phyloP scores from a whole-genome alignment of 1,140 invertebrate genomes.

The Goniozus legneri region DNA sequence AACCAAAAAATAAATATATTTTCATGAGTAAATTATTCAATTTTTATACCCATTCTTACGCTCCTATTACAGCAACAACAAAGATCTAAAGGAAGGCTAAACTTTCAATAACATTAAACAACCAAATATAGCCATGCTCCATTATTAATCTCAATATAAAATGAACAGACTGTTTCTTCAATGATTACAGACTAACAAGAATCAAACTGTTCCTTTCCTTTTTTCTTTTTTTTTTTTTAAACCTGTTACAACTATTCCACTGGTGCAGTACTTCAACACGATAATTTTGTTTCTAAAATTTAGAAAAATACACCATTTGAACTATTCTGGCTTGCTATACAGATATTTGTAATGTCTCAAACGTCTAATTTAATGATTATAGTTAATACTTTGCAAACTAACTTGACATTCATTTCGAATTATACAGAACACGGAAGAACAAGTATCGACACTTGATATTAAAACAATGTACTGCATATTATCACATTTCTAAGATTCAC shows the following conservation, averaged over 20 bases:
- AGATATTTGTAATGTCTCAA: too few relatives aligned
- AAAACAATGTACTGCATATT: too few relatives aligned
- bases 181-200: conserved; percentile 15
- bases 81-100: conserved; percentile 28
- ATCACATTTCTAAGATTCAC: too few relatives aligned
- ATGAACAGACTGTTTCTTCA: conserved; percentile 16
- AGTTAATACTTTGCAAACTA: too few relatives aligned
- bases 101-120: conserved; percentile 29
- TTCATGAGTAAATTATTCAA: conserved; percentile 2
- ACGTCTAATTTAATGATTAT: too few relatives aligned
- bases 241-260: too few relatives aligned
- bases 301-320: conserved; percentile 47
- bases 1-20: too few relatives aligned
- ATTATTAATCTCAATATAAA: conserved; percentile 24
- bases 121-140: conserved; percentile 14
- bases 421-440: too few relatives aligned
- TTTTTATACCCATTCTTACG: background rate
- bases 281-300: conserved; percentile 37
- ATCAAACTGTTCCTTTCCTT: background rate
- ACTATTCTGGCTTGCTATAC: conserved; percentile 36
- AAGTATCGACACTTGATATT: too few relatives aligned
- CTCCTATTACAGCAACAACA: conserved; percentile 4
- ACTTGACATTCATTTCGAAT: too few relatives aligned
- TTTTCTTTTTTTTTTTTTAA: conserved; percentile 5
- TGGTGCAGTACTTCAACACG: too few relatives aligned